A percentile compares a stretch with the other conserved stretches of the same genome.
Evolutionary conservation across 2,797 vertebrate genomes (phyloP).

Genomic region (Eutrigla gurnardus): DNA sequence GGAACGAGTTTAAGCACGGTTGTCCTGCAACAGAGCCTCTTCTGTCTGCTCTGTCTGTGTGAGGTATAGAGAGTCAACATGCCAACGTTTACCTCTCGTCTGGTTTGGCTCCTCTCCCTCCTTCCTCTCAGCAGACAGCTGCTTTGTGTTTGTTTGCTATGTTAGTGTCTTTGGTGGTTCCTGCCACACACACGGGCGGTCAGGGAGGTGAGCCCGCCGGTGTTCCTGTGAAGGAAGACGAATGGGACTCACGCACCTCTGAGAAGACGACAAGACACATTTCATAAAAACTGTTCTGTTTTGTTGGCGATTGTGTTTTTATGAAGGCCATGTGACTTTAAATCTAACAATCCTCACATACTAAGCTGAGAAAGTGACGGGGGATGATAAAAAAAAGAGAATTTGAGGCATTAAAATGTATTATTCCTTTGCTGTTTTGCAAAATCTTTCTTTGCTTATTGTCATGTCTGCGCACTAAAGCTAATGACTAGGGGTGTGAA

Average conservation of each 20-base stretch:
- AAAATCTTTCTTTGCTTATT: too few species aligned
- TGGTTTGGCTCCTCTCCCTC: conserved; percentile 61
- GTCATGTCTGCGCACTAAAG: too few species aligned
- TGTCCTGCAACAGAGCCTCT: conserved; percentile 60
- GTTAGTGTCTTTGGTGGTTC: conserved; percentile 64
- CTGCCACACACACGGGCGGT: conserved; percentile 54
- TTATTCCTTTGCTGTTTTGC: not conserved
- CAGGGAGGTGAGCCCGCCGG: conserved; percentile 41
- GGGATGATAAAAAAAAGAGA: not conserved
- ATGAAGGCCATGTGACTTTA: not conserved
- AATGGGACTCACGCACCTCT: conserved; percentile 58
- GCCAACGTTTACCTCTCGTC: conserved; percentile 72
- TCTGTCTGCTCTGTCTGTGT: conserved; percentile 66
- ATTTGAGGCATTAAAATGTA: not conserved
- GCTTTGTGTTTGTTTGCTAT: conserved; percentile 74
- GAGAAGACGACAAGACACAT: conserved; percentile 53
- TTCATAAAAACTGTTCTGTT: too few species aligned
- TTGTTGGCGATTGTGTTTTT: not conserved
- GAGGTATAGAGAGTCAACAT: conserved; percentile 69
- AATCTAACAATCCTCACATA: not conserved
- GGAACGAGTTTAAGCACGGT: conserved; percentile 42
- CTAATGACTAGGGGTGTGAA: too few species aligned
- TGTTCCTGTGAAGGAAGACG: conserved; percentile 53
- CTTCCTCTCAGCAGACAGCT: conserved; percentile 65
- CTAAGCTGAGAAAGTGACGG: not conserved